A percentile compares a stretch with the other conserved stretches of the same genome.
Evolutionary conservation across 2,797 vertebrate species (phyloP).

Genomic region (Hippoglossus hippoglossus): DNA sequence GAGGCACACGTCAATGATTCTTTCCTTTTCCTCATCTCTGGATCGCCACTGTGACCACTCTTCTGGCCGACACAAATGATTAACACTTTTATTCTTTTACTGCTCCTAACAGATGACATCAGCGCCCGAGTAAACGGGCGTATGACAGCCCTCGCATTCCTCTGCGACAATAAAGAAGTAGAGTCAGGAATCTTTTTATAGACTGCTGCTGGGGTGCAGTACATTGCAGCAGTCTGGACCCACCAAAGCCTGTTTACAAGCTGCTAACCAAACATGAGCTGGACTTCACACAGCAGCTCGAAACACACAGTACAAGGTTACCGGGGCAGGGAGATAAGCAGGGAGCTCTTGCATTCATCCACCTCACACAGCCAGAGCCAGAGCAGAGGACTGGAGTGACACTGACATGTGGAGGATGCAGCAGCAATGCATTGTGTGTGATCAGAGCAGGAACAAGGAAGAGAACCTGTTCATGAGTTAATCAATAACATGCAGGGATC

Average conservation of each 20-base stretch:
- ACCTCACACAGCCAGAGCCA: constrained; percentile 24
- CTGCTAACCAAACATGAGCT: constrained; percentile 65
- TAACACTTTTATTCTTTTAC: constrained; percentile 32
- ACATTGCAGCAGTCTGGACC: neutral
- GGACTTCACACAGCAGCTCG: constrained; percentile 58
- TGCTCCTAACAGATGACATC: neutral
- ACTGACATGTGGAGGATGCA: neutral
- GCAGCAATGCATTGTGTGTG: constrained; percentile 6
- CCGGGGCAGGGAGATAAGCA: constrained; percentile 64
- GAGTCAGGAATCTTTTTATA: constrained; percentile 23
- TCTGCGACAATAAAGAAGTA: constrained; percentile 4
- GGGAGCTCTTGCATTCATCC: constrained; percentile 39
- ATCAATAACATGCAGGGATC: constrained; percentile 29
- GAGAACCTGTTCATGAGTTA: neutral
- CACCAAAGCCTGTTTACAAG: constrained; percentile 43
- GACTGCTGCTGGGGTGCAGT: constrained; percentile 9
- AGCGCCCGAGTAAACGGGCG: neutral
- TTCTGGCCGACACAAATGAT: constrained; percentile 24
- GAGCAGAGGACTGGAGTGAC: neutral
- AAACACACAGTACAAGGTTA: constrained; percentile 62
- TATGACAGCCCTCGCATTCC: constrained; percentile 9
- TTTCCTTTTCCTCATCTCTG: neutral
- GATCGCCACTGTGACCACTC: neutral
- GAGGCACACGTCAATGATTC: constrained; percentile 24
- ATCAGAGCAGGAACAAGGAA: constrained; percentile 3